phyloP scores from a whole-genome alignment of 2,113 vertebrate genomes.

The Epinephelus fuscoguttatus region DNA sequence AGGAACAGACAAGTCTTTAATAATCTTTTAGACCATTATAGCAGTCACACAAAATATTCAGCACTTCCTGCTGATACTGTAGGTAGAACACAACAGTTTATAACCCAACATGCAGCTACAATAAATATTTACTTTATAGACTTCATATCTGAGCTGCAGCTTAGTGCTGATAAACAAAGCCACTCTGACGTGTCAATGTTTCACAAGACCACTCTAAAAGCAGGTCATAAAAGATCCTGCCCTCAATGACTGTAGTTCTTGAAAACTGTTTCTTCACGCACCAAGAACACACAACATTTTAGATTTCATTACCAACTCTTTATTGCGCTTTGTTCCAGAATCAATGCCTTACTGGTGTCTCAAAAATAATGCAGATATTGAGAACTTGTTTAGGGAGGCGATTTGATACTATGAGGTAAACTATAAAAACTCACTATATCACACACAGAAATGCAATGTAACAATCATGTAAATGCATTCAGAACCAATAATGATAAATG shows the following conservation, averaged over 20 bases:
- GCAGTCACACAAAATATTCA: not conserved
- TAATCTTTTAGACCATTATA: not conserved
- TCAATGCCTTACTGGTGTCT: not conserved
- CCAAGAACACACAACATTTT: not conserved
- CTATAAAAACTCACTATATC: not conserved
- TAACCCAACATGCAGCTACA: not conserved
- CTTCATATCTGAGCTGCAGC: constrained; percentile 5
- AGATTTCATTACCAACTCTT: not conserved
- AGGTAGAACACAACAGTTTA: not conserved
- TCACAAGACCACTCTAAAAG: constrained; percentile 14
- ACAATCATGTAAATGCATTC: not conserved
- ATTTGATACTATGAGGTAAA: not conserved
- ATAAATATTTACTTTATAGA: not conserved
- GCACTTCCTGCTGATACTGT: not conserved
- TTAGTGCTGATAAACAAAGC: constrained; percentile 36
- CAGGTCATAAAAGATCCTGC: not conserved
- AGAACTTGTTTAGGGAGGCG: constrained; percentile 16
- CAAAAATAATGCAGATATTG: constrained; percentile 43
- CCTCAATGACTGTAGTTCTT: not conserved
- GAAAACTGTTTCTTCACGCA: too few relatives aligned
- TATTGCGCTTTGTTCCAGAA: constrained; percentile 26
- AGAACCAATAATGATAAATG: not conserved
- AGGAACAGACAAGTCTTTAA: not conserved
- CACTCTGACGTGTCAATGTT: too few relatives aligned
- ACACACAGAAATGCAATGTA: not conserved